Evolutionary conservation across 1,140 invertebrate genomes (phyloP).

Genomic region (Teleopsis dalmanni): DNA sequence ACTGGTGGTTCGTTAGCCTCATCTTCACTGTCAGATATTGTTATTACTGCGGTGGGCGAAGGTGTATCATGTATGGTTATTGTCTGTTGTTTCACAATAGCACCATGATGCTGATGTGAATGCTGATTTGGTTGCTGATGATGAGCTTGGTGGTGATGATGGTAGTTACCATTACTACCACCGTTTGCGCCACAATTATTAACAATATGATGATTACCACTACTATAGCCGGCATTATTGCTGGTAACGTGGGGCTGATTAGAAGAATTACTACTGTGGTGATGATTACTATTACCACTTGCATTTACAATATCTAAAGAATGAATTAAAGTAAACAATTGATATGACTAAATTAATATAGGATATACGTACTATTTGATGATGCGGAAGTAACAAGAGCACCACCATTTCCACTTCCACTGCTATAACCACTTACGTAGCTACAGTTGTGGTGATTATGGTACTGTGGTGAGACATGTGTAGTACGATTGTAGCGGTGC

Average conservation of each 20-base stretch:
- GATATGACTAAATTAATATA: background rate
- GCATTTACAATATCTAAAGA: conserved; percentile 32
- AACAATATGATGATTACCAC: conserved; percentile 25
- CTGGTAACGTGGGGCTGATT: conserved; percentile 14
- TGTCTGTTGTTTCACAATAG: conserved; percentile 49
- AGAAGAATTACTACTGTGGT: conserved; percentile 20
- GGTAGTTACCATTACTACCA: conserved; percentile 15
- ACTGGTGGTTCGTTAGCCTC: conserved; percentile 53
- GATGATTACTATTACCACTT: conserved; percentile 20
- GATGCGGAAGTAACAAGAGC: conserved; percentile 29
- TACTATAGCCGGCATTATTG: conserved; percentile 8
- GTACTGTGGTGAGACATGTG: conserved; percentile 43
- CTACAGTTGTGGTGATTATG: conserved; percentile 40
- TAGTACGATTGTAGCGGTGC: conserved; percentile 48
- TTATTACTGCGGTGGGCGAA: conserved; percentile 89
- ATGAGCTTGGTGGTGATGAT: conserved; percentile 8
- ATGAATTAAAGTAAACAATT: background rate
- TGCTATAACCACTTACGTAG: conserved; percentile 19
- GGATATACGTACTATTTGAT: conserved; percentile 29
- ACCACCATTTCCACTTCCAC: conserved; percentile 23
- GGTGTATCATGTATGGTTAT: conserved; percentile 89
- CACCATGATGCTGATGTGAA: conserved; percentile 23
- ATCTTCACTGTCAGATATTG: conserved; percentile 93
- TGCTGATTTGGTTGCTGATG: conserved; percentile 10
- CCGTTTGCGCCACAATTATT: conserved; percentile 20